Conservation (phyloP, 1,140 invertebrate species). For the Zaprionus nigranus region DNA sequence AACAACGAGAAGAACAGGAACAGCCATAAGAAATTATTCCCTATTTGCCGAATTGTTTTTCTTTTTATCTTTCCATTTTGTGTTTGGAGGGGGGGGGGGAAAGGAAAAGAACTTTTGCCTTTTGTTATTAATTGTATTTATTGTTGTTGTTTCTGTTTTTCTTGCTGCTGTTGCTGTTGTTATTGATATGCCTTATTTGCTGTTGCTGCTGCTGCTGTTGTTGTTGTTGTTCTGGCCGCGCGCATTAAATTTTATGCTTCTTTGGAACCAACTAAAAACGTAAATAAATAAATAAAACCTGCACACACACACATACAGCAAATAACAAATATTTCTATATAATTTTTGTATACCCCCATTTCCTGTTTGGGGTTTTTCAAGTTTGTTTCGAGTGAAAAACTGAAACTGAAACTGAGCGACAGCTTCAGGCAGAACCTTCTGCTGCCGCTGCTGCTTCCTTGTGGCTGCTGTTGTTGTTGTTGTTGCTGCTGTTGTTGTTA, state of each 20-base stretch:
- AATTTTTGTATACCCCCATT: slow-evolving; percentile 22
- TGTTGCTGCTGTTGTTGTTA: slow-evolving; percentile 29
- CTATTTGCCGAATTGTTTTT: slow-evolving; percentile 8
- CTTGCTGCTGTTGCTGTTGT: slow-evolving; percentile 46
- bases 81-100: slow-evolving; percentile 4
- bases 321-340: slow-evolving; percentile 15
- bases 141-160: slow-evolving; percentile 30
- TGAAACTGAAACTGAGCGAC: not conserved
- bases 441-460: slow-evolving; percentile 32
- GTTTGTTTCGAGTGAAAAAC: slow-evolving; percentile 14
- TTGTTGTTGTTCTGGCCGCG: slow-evolving; percentile 39
- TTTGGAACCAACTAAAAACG: slow-evolving; percentile 41
- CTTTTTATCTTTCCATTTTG: slow-evolving; percentile 19
- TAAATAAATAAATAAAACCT: slow-evolving; percentile 71
- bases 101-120: slow-evolving; percentile 52
- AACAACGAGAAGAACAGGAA: slow-evolving; percentile 12
- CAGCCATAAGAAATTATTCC: slow-evolving; percentile 44
- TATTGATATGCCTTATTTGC: slow-evolving; percentile 31
- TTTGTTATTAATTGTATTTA: slow-evolving; percentile 38
- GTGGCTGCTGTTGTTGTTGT: slow-evolving; percentile 32
- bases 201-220: slow-evolving; percentile 53
- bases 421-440: slow-evolving; percentile 24
- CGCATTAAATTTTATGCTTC: slow-evolving; percentile 76
- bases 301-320: slow-evolving; percentile 14
- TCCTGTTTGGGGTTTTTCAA: slow-evolving; percentile 41